These are phyloP conservation scores for Antennarius maculatus DNA, from an alignment of 2,797 vertebrate genomes.

Conservation along the genomic window DNA sequence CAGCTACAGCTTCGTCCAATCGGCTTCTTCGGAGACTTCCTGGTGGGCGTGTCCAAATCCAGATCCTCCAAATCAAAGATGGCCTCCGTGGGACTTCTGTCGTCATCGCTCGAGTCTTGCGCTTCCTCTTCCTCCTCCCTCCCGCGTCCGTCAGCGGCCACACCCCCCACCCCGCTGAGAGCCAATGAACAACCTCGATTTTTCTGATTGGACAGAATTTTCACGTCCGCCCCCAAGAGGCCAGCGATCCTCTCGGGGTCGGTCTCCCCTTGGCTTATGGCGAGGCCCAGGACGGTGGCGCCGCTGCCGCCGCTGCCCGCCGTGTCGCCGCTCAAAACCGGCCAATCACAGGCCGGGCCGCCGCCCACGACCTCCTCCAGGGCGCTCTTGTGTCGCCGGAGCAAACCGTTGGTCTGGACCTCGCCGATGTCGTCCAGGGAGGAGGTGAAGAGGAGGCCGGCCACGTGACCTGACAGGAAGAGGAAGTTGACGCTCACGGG, in stretches of 20 bases:
- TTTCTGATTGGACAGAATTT: slow-evolving; percentile 58
- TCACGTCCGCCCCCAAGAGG: slow-evolving; percentile 72
- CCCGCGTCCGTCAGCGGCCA: slow-evolving; percentile 13
- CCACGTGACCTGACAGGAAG: slow-evolving; percentile 62
- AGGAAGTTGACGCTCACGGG: neutral
- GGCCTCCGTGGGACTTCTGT: slow-evolving; percentile 83
- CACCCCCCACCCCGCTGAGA: slow-evolving; percentile 61
- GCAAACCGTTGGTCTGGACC: slow-evolving; percentile 77
- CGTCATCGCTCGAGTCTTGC: slow-evolving; percentile 90
- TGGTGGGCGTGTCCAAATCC: slow-evolving; percentile 80
- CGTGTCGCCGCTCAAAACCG: slow-evolving; percentile 66
- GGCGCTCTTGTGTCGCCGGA: slow-evolving; percentile 83
- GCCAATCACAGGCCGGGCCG: slow-evolving; percentile 74
- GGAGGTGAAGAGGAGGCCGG: slow-evolving; percentile 78
- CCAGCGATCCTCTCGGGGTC: slow-evolving; percentile 73
- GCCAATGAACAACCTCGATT: slow-evolving; percentile 82
- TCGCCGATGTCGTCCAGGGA: slow-evolving; percentile 81
- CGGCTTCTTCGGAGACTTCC: slow-evolving; percentile 29
- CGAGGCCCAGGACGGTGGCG: slow-evolving; percentile 68
- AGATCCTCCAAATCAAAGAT: slow-evolving; percentile 96
- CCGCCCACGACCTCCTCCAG: slow-evolving; percentile 78
- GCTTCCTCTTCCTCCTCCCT: slow-evolving; percentile 67
- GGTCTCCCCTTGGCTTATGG: slow-evolving; percentile 69
- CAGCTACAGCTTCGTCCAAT: slow-evolving; percentile 59
- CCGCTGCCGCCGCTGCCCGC: slow-evolving; percentile 54